Conservation (phyloP, 2,888 invertebrate species). For the Rhagophthalmus giganteus region DNA sequence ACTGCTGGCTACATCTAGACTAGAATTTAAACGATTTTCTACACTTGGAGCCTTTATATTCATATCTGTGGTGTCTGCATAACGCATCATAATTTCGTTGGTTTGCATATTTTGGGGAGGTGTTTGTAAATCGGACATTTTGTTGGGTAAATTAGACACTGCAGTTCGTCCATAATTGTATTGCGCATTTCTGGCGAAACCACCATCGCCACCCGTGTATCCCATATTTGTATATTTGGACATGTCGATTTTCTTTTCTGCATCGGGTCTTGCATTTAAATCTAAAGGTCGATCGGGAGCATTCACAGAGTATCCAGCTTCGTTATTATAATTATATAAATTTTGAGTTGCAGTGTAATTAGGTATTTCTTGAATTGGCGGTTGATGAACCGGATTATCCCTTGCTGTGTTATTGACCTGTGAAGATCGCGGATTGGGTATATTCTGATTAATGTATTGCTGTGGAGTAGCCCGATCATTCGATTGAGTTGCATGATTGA, state of each 20-base stretch:
- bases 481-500: slow-evolving; percentile 6
- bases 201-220: slow-evolving; percentile 48
- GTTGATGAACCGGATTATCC: no score
- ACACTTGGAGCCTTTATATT: slow-evolving; percentile 1
- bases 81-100: slow-evolving; percentile 27
- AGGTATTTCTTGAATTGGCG: slow-evolving; percentile 26
- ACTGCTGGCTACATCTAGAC: slow-evolving; percentile 10
- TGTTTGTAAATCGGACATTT: slow-evolving; percentile 25
- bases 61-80: slow-evolving; percentile 17
- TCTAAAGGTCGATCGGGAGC: slow-evolving; percentile 38
- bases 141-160: slow-evolving; percentile 9
- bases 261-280: slow-evolving; percentile 33
- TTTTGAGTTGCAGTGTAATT: slow-evolving; percentile 38
- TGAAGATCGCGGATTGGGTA: slow-evolving; percentile 44
- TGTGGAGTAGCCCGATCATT: slow-evolving; percentile 30
- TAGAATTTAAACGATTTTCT: slow-evolving; percentile 15
- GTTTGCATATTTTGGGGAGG: slow-evolving; percentile 24
- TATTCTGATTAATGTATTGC: slow-evolving; percentile 46
- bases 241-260: slow-evolving; percentile 47
- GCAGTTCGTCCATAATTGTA: slow-evolving; percentile 32
- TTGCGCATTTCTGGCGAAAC: slow-evolving; percentile 39
- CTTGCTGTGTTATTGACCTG: background rate
- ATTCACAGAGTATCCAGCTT: slow-evolving; percentile 44
- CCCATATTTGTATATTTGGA: slow-evolving; percentile 53
- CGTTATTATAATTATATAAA: slow-evolving; percentile 38